Conservation (phyloP, 1,140 invertebrate species). For the Drosophila sproati region DNA sequence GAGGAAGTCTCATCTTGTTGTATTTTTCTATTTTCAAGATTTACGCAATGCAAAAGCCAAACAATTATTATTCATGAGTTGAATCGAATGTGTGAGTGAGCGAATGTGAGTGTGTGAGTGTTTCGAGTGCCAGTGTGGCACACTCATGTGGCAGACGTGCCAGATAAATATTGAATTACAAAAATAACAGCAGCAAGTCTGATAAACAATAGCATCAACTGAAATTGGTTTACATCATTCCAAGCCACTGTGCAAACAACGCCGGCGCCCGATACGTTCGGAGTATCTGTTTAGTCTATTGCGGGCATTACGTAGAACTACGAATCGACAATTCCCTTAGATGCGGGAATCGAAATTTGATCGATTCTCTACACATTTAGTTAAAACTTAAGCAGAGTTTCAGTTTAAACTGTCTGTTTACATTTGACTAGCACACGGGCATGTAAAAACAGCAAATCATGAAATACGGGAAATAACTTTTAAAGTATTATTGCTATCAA, state of each 20-base stretch:
- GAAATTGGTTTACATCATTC: conserved; percentile 45
- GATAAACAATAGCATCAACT: conserved; percentile 14
- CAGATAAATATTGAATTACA: conserved; percentile 76
- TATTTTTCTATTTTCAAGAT: conserved; percentile 75
- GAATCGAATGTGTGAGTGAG: conserved; percentile 1
- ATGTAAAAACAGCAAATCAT: background rate
- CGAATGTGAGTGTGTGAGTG: conserved; percentile 1
- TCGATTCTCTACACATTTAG: too few species aligned
- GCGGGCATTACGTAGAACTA: conserved; percentile 2
- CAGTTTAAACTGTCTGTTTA: too few species aligned
- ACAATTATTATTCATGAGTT: conserved; percentile 67
- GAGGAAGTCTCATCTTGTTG: conserved; percentile 22
- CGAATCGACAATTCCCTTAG: conserved; percentile 1
- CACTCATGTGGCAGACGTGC: conserved; percentile 37
- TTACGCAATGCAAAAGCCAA: conserved; percentile 76
- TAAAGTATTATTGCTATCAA: conserved; percentile 2
- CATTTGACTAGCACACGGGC: too few species aligned
- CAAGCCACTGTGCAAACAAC: conserved; percentile 27
- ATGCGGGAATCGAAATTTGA: background rate
- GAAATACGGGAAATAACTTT: background rate
- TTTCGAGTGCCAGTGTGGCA: conserved; percentile 16
- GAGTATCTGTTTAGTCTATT: conserved; percentile 65
- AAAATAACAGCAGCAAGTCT: conserved; percentile 28
- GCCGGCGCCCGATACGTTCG: conserved; percentile 15
- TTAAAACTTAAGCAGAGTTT: background rate